A percentile compares a stretch with the other conserved stretches of the same genome.
These are phyloP conservation scores for Myodes glareolus DNA, from an alignment of 2,113 vertebrate genomes.

Conservation along the genomic window DNA sequence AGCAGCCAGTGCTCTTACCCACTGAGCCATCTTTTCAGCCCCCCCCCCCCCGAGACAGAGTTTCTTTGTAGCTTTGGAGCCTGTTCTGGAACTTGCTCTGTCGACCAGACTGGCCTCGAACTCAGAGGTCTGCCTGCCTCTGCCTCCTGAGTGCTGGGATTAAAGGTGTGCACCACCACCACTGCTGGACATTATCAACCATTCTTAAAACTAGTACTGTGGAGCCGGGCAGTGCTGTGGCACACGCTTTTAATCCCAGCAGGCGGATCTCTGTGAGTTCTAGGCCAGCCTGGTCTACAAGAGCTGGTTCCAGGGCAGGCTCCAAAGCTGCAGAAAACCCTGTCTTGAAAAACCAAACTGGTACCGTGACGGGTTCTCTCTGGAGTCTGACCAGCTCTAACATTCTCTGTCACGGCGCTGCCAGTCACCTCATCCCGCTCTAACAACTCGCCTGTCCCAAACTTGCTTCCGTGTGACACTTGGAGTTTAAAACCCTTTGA, in stretches of 20 bases:
- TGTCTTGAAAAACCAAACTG: too few relatives aligned
- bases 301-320: too few relatives aligned
- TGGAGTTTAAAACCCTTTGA: background rate
- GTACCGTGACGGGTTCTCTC: background rate
- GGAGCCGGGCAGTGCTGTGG: too few relatives aligned
- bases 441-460: background rate
- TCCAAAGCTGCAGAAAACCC: too few relatives aligned
- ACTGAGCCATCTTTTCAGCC: too few relatives aligned
- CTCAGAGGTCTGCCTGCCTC: background rate
- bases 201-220: background rate
- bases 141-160: background rate
- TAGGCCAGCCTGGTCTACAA: too few relatives aligned
- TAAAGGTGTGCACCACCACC: background rate
- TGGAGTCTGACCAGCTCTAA: background rate
- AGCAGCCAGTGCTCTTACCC: too few relatives aligned
- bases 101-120: background rate
- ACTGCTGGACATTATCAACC: background rate
- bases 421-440: rapidly evolving
- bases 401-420: background rate
- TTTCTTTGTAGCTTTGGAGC: background rate
- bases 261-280: too few relatives aligned
- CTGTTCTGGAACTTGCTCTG: background rate
- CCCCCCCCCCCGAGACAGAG: background rate
- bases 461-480: background rate
- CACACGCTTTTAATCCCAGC: too few relatives aligned